Evolutionary conservation across 2,888 invertebrate species (phyloP).

Genomic region (Dynastes grantii): DNA sequence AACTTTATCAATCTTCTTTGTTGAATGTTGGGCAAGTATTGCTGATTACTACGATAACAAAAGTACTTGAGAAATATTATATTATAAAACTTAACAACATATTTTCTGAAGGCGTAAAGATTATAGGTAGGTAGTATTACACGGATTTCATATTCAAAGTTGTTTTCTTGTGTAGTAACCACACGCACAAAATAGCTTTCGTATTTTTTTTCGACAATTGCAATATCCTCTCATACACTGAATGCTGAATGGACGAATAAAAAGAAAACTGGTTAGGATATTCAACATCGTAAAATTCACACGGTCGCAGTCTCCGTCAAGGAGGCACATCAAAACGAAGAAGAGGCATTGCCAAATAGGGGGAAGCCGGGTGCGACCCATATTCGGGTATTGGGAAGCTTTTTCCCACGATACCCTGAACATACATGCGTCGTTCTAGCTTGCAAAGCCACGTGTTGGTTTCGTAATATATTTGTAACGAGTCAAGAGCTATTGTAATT

Average conservation of each 20-base stretch:
- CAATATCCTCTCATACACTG: not conserved
- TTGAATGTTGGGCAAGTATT: too few species aligned
- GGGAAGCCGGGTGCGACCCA: slow-evolving; percentile 53
- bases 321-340: slow-evolving; percentile 28
- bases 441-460: slow-evolving; percentile 16
- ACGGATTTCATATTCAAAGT: too few species aligned
- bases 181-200: too few species aligned
- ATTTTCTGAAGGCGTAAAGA: too few species aligned
- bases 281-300: slow-evolving; percentile 32
- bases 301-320: slow-evolving; percentile 23
- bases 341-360: slow-evolving; percentile 53
- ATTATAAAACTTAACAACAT: too few species aligned
- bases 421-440: slow-evolving; percentile 23
- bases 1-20: too few species aligned
- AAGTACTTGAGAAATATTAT: too few species aligned
- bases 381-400: slow-evolving; percentile 52
- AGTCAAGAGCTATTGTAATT: not conserved
- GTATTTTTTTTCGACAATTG: too few species aligned
- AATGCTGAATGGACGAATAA: not conserved
- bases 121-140: too few species aligned
- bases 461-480: not conserved
- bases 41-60: too few species aligned
- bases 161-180: too few species aligned
- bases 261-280: not conserved
- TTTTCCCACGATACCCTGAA: slow-evolving; percentile 44